Base-by-base conservation (phyloP, 2,113 vertebrate genomes). In the Poecilia latipinna region DNA sequence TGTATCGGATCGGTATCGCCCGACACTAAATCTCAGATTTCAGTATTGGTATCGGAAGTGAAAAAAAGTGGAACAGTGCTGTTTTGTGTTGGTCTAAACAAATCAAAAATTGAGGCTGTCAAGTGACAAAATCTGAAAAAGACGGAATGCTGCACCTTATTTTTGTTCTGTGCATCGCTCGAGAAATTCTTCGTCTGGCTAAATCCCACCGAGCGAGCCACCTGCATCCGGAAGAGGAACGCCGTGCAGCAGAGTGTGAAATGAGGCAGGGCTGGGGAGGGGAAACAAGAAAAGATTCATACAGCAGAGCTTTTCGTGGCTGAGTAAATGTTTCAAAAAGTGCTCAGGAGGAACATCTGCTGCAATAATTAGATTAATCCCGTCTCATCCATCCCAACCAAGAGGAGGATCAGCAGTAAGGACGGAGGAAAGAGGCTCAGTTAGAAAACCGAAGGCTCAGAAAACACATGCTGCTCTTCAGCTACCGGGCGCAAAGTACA, bases 341-440 rank as follows among this genome's bases (percentile, higher is more conserved):
- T 51, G 70, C 65, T 79, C 75, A 26, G 64, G 60, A 44, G 61
- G 66, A 86, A 88, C 88, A 87, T 91, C 82, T 90, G 93, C 86
- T 77, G 54, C 74, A 76, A 67, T 90, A 86, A 91, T 92, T 86
- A 84, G 68, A 84, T 83, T 78, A 90, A 88, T 81, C 61, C 68
- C 71, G 62, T 84, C 83, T 72, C 76, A 81, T 86, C 74, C 74
- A 70, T 74, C 74, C 80, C 37, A 64, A 79, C 65, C 11, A 70
- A 68, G 61, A 31, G n/a, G 74, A 69, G 39, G 61, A 75, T 61
- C 75, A 37, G 65, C 68, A 65, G 10, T 37, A 42, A 37, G 68
- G 68, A 28, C 26, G 26, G 29, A 63, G 65, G 24, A 19, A 54
- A 54, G 62, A 51, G 66, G 64, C 67, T 71, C 75, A 71, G 67